phyloP scores from a whole-genome alignment of 2,888 invertebrate genomes.

The Melipona bicolor region DNA sequence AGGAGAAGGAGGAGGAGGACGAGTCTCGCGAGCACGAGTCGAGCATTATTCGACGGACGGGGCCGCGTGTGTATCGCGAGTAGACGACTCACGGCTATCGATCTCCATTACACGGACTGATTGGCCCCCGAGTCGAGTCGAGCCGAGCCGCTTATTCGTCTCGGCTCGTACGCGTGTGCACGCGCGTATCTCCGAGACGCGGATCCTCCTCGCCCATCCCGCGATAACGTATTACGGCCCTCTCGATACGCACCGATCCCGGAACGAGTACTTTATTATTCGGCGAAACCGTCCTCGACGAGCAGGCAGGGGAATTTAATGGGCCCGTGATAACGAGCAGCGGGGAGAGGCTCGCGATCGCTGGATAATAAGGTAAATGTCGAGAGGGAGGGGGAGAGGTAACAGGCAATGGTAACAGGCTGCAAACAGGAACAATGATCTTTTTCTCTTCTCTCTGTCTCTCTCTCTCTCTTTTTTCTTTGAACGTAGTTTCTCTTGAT shows the following conservation, averaged over 20 bases:
- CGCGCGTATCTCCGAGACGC: constrained; percentile 6
- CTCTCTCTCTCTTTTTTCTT: neutral
- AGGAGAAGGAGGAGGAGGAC: neutral
- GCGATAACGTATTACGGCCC: constrained; percentile 65
- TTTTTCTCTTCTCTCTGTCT: neutral
- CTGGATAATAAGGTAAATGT: constrained; percentile 54
- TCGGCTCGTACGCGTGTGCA: constrained; percentile 39
- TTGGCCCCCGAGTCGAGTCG: constrained; percentile 68
- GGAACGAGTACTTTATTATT: constrained; percentile 60
- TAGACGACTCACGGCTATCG: constrained; percentile 77
- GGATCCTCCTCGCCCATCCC: constrained; percentile 62
- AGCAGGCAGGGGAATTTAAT: constrained; percentile 48
- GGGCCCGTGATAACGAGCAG: constrained; percentile 55
- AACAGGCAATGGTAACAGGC: constrained; percentile 21
- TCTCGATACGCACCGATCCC: constrained; percentile 37
- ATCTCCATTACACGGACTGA: constrained; percentile 79
- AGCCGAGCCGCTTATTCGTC: constrained; percentile 68
- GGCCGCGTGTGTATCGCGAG: constrained; percentile 63
- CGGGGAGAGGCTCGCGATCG: constrained; percentile 31
- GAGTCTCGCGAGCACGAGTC: constrained; percentile 31
- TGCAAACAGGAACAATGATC: constrained; percentile 27
- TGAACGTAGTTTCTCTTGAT: neutral
- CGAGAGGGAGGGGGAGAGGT: constrained; percentile 18
- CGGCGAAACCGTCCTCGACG: constrained; percentile 42
- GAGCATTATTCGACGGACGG: constrained; percentile 46